Base-by-base conservation (phyloP, 2,113 vertebrate genomes). In the Cyanoliseus patagonus region DNA sequence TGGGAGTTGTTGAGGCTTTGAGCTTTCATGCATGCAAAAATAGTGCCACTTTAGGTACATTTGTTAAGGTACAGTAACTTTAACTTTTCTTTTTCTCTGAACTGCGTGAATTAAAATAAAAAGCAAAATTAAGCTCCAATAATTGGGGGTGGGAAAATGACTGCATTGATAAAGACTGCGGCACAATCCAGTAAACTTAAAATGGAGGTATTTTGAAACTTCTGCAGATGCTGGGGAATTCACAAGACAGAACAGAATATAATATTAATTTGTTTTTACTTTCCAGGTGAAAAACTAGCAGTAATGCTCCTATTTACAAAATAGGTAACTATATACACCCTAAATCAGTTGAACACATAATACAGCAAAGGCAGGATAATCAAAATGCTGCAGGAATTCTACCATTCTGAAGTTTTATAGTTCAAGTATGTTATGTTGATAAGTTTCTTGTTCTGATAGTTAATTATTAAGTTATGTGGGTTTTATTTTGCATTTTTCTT, bases 51-150 rank as follows among this genome's bases (percentile, higher is more conserved):
- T 97, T 98, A 97, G 98, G 97, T 98, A 97, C 95, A 97, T 98
- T 98, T 97, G 97, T 97, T 98, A 98, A 98, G 98, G 98, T 98
- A 98, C 98, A 98, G 98, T 98, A 98, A 98, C 98, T 98, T 98
- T 97, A 98, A 97, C 94, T 98, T 98, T 97, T 97, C 86, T 97
- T 98, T 98, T 97, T 95, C 88, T 97, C 94, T 92, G 87, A 96
- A 96, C 91, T 82, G 55, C 18, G 30, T 93, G 95, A 97, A 97
- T 96, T 94, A 74, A 80, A 97, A 94, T 88, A 63, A 47, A 91
- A 90, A 96, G 96, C 90, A 82, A 95, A 97, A 88, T 89, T 57
- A 69, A 86, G 62, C 87, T 96, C 63, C 69, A 88, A 13, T 95
- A 80, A 91, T 93, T 94, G 83, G 47, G 55, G 46, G 75, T 88